Evolutionary conservation across 2,888 invertebrate species (phyloP), one percentile per base, ranked within the genome.

Genomic region (Brassicogethes aeneus): DNA sequence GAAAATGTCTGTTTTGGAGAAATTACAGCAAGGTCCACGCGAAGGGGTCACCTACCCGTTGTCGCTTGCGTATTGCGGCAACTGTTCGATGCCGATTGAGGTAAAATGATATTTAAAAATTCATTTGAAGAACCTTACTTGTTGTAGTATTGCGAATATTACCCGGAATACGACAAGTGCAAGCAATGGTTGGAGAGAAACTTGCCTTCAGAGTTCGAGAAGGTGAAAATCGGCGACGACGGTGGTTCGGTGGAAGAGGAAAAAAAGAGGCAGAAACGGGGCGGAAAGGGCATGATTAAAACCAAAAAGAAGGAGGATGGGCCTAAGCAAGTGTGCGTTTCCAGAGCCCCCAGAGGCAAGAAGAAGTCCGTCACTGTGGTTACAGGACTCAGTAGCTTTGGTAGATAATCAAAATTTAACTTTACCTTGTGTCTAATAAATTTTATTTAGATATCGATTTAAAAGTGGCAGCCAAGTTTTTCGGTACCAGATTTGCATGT

Each of bases 321-420:
- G 8, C 89, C 89, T 8, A 89, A 88, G 64, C 77, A 86, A 65
- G 82, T 92, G 34, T 82, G 82, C 60, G 77, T 93, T 2, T 91
- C 89, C 1, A 76, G 91, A 60, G 88, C 92, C 48, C 93, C 95
- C 14, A 77, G 99, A 54, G 97, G 97, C 46, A 99, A 99, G 66
- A 97, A 96, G 81, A 96, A 97, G 77, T 93, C 89, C 32, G 95
- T 97, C 1, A 99, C 99, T 2, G 92, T 99, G 10, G 90, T 99
- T 1, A 92, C 91, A 33, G 99, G 99, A 29, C 72, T 99, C 34
- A 90, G 85, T 62, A 89, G 92, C 52, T 96, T 92, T 72, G 94
- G 94, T 92, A 70, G 60, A 37, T 37, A 30, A 13, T 34, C 15
- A n/a, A 3, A 14, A 8, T 14, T 30, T 3, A 17, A 15, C 39